These are phyloP conservation scores for Exocentrus adspersus DNA, from an alignment of 2,888 invertebrate species.

Conservation along the genomic window DNA sequence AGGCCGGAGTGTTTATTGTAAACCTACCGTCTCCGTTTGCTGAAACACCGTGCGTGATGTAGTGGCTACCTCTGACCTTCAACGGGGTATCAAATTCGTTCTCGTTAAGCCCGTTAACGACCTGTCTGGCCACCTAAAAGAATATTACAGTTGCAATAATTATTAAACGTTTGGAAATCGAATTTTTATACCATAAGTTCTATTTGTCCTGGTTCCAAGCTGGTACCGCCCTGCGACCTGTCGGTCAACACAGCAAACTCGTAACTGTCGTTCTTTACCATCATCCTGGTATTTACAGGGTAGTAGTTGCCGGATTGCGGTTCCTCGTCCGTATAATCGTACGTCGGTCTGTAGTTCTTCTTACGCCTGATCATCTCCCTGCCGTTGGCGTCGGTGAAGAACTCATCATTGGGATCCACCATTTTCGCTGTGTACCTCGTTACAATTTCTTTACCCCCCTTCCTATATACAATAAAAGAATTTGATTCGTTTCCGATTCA, in stretches of 20 bases:
- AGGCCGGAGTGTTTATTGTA: too few species aligned
- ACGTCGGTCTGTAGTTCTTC: slow-evolving; percentile 69
- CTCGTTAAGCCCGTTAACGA: slow-evolving; percentile 90
- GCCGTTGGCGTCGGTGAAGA: slow-evolving; percentile 83
- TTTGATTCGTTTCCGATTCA: too few species aligned
- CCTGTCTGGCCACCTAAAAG: slow-evolving; percentile 63
- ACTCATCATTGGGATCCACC: slow-evolving; percentile 63
- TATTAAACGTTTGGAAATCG: not conserved
- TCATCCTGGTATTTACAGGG: slow-evolving; percentile 75
- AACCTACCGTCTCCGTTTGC: slow-evolving; percentile 14
- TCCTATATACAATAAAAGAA: too few species aligned
- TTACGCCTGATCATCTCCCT: slow-evolving; percentile 72
- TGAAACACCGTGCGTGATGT: slow-evolving; percentile 9
- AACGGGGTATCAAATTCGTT: slow-evolving; percentile 66
- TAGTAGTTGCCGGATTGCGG: slow-evolving; percentile 77
- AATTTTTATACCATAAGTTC: slow-evolving; percentile 70
- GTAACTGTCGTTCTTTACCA: slow-evolving; percentile 60
- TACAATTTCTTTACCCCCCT: slow-evolving; percentile 74
- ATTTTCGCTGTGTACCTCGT: slow-evolving; percentile 70
- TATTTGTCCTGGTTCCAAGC: slow-evolving; percentile 69
- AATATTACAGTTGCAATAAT: not conserved
- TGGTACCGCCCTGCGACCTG: slow-evolving; percentile 71
- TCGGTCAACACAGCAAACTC: slow-evolving; percentile 69
- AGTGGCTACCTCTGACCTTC: slow-evolving; percentile 16
- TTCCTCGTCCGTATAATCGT: slow-evolving; percentile 66